Base-by-base conservation (phyloP, 2,113 vertebrate genomes). In the Ardeotis arabs region DNA sequence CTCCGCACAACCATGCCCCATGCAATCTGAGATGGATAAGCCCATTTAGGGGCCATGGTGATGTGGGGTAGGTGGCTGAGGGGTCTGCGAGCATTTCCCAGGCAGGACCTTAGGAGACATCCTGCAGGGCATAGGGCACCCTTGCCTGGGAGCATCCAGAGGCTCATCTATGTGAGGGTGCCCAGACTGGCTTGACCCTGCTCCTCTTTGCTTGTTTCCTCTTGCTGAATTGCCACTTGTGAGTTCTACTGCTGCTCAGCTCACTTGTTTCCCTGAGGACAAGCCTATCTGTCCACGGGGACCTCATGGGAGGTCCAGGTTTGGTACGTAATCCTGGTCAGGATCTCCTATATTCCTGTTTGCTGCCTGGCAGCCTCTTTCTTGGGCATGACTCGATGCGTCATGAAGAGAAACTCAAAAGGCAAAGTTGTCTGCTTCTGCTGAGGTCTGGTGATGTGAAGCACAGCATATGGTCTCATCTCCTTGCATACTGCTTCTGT, bases 381-480 rank as follows among this genome's bases (percentile, higher is more conserved):
- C 45, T 70, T 15, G 70, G 66, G 18, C 27, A 29, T 20, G 20
- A 7, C n/a, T 49, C 12, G 25, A 62, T 2, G 4, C 12, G 8
- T 12, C 33, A 44, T 35, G 29, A 78, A 55, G 31, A 55, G 87
- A 67, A 81, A 31, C 21, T 35, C 45, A 10, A 22, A 62, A 59
- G 60, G 31, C 16, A 14, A 56, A 66, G 37, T 1, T 66, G 49
- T n/a, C 44, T 86, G 39, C 21, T 27, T 8, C 55, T 33, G 45
- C 35, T 58, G 64, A 33, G n/a, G 8, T 9, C 53, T 17, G 35
- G 33, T 19, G 47, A 39, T 0, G 13, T 68, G 68, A 33, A 60
- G 29, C 56, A 67, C 1, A 1, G 50, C 0, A 2, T 4, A 5
- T 12, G 27, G 11, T 39, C 37, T 45, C 33, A 18, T 9, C 17